A percentile compares a stretch with the other conserved stretches of the same genome.
These are phyloP conservation scores for Pogoniulus pusillus DNA, from an alignment of 2,797 vertebrate species.

Conservation along the genomic window DNA sequence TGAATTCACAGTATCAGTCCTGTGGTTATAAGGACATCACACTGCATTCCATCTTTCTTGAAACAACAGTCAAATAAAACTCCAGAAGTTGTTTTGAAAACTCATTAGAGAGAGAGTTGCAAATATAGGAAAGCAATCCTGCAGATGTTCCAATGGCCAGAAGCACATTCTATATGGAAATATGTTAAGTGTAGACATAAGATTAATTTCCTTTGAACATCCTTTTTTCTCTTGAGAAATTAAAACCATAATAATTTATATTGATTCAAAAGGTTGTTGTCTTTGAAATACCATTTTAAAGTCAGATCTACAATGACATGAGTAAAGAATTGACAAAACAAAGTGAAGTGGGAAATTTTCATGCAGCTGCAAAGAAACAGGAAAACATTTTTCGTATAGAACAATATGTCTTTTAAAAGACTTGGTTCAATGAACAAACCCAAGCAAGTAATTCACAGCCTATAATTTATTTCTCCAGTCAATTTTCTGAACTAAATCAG, in stretches of 20 bases:
- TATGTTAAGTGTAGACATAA: background rate
- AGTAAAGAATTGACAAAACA: slow-evolving; percentile 54
- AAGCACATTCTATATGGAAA: slow-evolving; percentile 14
- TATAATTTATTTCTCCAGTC: slow-evolving; percentile 29
- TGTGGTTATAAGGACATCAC: background rate
- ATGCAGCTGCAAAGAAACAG: slow-evolving; percentile 10
- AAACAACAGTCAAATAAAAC: background rate
- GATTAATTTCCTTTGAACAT: slow-evolving; percentile 34
- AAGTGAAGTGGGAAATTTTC: slow-evolving; percentile 26
- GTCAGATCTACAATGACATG: background rate
- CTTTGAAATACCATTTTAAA: slow-evolving; percentile 46
- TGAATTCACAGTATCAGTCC: background rate
- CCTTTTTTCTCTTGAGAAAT: slow-evolving; percentile 19
- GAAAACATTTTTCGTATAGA: background rate
- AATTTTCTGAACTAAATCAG: slow-evolving; percentile 7
- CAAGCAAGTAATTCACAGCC: too few relatives aligned
- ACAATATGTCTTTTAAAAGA: slow-evolving; percentile 24
- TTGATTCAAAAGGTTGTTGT: slow-evolving; percentile 43
- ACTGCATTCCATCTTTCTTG: background rate
- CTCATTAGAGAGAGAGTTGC: background rate
- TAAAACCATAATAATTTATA: slow-evolving; percentile 41
- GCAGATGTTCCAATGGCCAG: background rate
- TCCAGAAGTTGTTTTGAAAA: background rate
- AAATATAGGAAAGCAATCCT: background rate
- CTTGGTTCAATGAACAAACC: slow-evolving; percentile 32